Evolutionary conservation across 2,113 vertebrate species (phyloP), one percentile per base, ranked within the genome.

Genomic region (Naja naja): DNA sequence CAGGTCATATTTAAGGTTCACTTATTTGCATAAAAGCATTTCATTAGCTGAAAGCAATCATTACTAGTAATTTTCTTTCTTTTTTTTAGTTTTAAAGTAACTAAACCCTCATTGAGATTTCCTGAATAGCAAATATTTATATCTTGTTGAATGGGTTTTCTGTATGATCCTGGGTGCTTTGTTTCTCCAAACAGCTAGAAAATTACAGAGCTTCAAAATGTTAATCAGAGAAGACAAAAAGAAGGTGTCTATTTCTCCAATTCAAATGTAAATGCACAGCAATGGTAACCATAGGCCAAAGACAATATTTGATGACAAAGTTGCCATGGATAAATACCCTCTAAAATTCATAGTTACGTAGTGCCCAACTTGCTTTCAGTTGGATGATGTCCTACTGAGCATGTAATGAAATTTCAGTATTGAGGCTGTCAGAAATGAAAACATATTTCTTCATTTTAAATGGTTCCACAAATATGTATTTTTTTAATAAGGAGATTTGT

Each of bases 21-120:
- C 91, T 88, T 97, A 99, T 99, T 99, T 99, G 99, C 99, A 99
- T 99, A 99, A 99, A 99, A 99, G 97, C 99, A 99, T 98, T 96
- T 98, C 98, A 98, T 98, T 99, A 98, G 98, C 98, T 98, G 96
- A 99, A 99, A 99, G 98, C 98, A 98, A 98, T 99, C 98, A 99
- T 99, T 99, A 99, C 98, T 98, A 98, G 98, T 98, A 98, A 98
- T 99, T 99, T 98, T 98, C 98, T 97, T 98, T 98, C 54, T 52
- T 91, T 91, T 91, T 98, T 98, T 98, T 98, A 97, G 97, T 98
- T 98, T 89, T 98, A 98, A 98, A 98, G 98, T 98, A 98, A 99
- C 98, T 98, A 98, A 99, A 99, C 98, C 98, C 95, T 96, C 97
- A 98, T 98, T 98, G 97, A 97, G 97, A 95, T 96, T 98, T 98